Conservation (phyloP, 2,888 invertebrate species). For the Cetonia aurata region DNA sequence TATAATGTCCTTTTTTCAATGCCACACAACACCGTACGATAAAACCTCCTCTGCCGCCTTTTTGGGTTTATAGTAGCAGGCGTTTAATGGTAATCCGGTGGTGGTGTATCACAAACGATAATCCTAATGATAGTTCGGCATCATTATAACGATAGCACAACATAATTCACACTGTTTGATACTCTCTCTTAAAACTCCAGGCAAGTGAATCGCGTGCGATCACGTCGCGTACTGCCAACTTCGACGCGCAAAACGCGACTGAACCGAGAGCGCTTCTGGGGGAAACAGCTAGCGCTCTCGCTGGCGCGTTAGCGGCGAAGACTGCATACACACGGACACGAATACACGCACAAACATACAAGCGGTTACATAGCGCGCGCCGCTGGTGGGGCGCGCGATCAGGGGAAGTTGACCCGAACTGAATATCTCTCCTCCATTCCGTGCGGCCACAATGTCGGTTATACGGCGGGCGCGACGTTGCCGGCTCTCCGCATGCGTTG, state of each 20-base stretch:
- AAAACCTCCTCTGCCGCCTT: too few species aligned
- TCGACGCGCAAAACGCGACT: slow-evolving; percentile 63
- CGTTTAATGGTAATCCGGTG: too few species aligned
- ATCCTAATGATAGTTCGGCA: too few species aligned
- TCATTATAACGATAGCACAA: too few species aligned
- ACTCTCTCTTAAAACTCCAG: too few species aligned
- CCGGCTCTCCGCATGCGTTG: slow-evolving; percentile 55
- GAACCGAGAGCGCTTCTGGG: slow-evolving; percentile 65
- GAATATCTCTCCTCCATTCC: slow-evolving; percentile 64
- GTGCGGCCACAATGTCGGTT: slow-evolving; percentile 69
- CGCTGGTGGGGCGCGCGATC: slow-evolving; percentile 65
- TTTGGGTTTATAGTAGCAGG: too few species aligned
- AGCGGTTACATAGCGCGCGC: slow-evolving; percentile 39
- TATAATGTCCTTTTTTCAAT: too few species aligned
- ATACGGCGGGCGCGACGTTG: slow-evolving; percentile 64
- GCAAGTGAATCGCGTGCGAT: background rate
- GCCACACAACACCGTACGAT: too few species aligned
- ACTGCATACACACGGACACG: slow-evolving; percentile 51
- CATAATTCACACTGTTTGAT: too few species aligned
- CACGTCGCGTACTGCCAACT: slow-evolving; percentile 30
- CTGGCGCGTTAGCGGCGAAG: slow-evolving; percentile 58
- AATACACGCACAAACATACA: slow-evolving; percentile 12
- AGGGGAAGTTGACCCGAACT: slow-evolving; percentile 72
- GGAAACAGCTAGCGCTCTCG: slow-evolving; percentile 70
- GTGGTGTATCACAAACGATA: too few species aligned